phyloP scores from a whole-genome alignment of 2,797 vertebrate genomes.

The Melanotaenia boesemani region DNA sequence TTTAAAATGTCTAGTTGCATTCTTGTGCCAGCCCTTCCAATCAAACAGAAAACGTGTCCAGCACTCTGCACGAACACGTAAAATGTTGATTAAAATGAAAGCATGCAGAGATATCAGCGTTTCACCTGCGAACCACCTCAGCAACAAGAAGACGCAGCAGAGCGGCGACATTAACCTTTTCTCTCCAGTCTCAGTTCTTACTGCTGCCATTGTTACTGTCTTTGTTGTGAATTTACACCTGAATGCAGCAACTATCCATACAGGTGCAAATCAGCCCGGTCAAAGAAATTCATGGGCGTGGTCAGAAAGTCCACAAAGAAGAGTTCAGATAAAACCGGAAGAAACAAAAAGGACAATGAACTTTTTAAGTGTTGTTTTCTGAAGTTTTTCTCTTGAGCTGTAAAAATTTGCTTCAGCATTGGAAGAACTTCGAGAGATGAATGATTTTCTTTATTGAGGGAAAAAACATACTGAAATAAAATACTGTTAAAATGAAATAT shows the following conservation, averaged over 20 bases:
- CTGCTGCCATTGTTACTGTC: conserved; percentile 11
- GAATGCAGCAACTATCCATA: conserved; percentile 6
- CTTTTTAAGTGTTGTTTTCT: too few species aligned
- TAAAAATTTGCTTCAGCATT: too few species aligned
- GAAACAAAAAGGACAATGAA: too few species aligned
- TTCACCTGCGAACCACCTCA: conserved; percentile 8
- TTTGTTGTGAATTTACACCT: conserved; percentile 1
- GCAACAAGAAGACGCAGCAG: background rate
- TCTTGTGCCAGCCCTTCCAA: conserved; percentile 1
- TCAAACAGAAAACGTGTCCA: conserved; percentile 9
- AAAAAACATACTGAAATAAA: too few species aligned
- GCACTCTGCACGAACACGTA: conserved; percentile 9
- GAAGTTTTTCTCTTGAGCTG: too few species aligned
- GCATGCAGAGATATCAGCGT: conserved; percentile 19
- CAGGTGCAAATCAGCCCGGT: background rate
- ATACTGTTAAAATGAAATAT: too few species aligned
- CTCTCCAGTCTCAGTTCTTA: conserved; percentile 1
- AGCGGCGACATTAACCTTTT: conserved; percentile 2
- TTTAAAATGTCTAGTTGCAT: conserved; percentile 6
- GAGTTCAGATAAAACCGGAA: too few species aligned
- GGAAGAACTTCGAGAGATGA: too few species aligned
- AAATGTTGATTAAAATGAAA: conserved; percentile 15
- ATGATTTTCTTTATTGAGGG: too few species aligned
- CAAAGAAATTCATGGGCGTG: background rate
- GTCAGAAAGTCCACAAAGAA: background rate